Evolutionary conservation across 2,888 invertebrate species (phyloP), one percentile per base, ranked within the genome.

Genomic region (Athetis lepigone): DNA sequence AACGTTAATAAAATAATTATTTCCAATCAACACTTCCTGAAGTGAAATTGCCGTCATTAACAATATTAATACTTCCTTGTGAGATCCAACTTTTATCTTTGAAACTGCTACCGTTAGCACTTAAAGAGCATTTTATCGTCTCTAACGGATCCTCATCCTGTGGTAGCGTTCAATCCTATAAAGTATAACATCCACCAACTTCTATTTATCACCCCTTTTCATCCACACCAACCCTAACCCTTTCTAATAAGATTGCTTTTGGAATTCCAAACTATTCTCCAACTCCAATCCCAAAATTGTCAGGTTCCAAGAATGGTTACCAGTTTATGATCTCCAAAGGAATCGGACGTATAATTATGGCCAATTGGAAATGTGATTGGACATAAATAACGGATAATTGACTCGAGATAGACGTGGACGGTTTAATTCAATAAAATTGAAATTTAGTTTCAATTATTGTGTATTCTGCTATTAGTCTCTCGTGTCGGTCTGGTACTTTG

Each of bases 101-200:
- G 37, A 70, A 74, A 71, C 79, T 69, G 62, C 82, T 85, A 88
- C 88, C 89, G 88, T 89, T 89, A 88, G 81, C 63, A 82, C 80
- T 83, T 77, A 82, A 74, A 68, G 80, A 80, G 82, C 82, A 86
- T 84, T 85, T 87, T 86, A 86, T 84, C 83, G 80, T 81, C 77
- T 75, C 80, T 91, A 91, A 91, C 90, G 87, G 89, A 70, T 62
- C 71, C 69, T 75, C 85, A 85, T 88, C 85, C 88, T 88, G 88
- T 82, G 77, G 81, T 80, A 59, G 69, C 65, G 37, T 73, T 64
- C 75, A 76, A 70, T 80, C 79, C 77, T 71, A 79, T 76, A 79
- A 77, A 77, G 73, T 75, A 69, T 75, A 70, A 66, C 58, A 59
- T 27, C 33, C 18, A 72, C 62, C 57, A 69, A 58, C 23, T 45